Base-by-base conservation (phyloP, 2,888 invertebrate genomes). In the Uropetala carovei region DNA sequence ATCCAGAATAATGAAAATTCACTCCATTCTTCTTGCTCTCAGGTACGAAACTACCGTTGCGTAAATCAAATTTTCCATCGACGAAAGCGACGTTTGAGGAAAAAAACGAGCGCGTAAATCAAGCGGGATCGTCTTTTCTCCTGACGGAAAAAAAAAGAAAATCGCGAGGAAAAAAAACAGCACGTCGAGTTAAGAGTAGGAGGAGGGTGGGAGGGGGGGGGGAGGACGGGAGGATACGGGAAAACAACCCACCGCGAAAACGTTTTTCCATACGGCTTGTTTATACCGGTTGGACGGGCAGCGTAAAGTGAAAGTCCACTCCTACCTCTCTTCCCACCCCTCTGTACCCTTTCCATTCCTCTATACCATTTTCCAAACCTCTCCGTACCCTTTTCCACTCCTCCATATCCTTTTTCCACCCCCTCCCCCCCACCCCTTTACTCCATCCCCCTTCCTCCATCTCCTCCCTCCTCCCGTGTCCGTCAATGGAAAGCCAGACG, bases 31-130 rank as follows among this genome's bases (percentile, higher is more conserved):
- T 75, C 75, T 75, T 27, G 75, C 4, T n/a, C 4, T n/a, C 75
- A 75, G 27, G 75, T 75, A 75, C 75, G 75, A 75, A 75, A 75
- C 75, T 75, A 27, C 75, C 75, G 27, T 75, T 75, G 75, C 75
- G 75, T 75, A 75, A 75, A 75, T 75, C 75, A 75, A 75, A 75
- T 75, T 43, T 75, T 75, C 75, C 75, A 75, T 75, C 75, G 75
- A 75, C 22, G 27, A 27, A 75, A 27, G 27, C 75, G 75, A 75
- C 75, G 75, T 9, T n/a, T 27, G 27, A 27, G 22, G 22, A 43
- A 75, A 75, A 75, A 75, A 27, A 22, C 75, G 22, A 75, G 27
- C 4, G 75, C 27, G 75, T 75, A 75, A 75, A 75, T 75, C 75
- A 75, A 75, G 75, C 75, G 75, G 27, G 75, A 22, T 75, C 75